phyloP scores from a whole-genome alignment of 2,113 vertebrate genomes.

The Nettapus auritus region DNA sequence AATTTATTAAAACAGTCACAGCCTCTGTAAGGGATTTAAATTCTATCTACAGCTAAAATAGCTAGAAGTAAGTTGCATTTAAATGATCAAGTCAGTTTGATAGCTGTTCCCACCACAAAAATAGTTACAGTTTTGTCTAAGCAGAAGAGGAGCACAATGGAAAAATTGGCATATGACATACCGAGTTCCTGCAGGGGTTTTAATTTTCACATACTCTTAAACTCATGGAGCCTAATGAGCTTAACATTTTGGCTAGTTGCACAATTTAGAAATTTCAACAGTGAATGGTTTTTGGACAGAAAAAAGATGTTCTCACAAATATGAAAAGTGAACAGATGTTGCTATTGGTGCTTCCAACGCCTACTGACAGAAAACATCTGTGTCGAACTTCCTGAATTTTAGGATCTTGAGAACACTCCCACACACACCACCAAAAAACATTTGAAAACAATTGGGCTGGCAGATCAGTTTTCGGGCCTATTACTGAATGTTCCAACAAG shows the following conservation, averaged over 20 bases:
- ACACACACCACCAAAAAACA: constrained; percentile 62
- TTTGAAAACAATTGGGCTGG: constrained; percentile 62
- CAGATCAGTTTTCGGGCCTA: constrained; percentile 20
- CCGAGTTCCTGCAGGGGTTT: constrained; percentile 45
- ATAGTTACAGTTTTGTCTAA: constrained; percentile 19
- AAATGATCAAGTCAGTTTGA: constrained; percentile 8
- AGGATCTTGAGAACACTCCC: constrained; percentile 76
- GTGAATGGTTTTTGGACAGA: constrained; percentile 52
- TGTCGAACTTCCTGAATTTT: constrained; percentile 75
- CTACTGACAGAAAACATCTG: constrained; percentile 84
- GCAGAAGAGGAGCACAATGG: constrained; percentile 3
- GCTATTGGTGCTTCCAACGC: constrained; percentile 74
- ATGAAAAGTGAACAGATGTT: constrained; percentile 73
- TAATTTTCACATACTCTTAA: constrained; percentile 27
- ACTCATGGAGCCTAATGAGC: constrained; percentile 13
- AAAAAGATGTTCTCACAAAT: constrained; percentile 76
- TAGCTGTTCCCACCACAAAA: constrained; percentile 32
- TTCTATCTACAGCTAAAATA: not conserved
- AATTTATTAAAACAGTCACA: not conserved
- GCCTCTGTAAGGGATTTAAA: not conserved
- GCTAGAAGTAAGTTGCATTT: constrained; percentile 7
- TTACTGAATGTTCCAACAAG: constrained; percentile 41
- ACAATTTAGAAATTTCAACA: constrained; percentile 62
- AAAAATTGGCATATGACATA: not conserved
- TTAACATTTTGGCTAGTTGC: constrained; percentile 38